Percentiles rank a stretch among this genome's conserved stretches.
These are phyloP conservation scores for Chorisops tibialis DNA, from an alignment of 2,888 invertebrate genomes.

Conservation along the genomic window DNA sequence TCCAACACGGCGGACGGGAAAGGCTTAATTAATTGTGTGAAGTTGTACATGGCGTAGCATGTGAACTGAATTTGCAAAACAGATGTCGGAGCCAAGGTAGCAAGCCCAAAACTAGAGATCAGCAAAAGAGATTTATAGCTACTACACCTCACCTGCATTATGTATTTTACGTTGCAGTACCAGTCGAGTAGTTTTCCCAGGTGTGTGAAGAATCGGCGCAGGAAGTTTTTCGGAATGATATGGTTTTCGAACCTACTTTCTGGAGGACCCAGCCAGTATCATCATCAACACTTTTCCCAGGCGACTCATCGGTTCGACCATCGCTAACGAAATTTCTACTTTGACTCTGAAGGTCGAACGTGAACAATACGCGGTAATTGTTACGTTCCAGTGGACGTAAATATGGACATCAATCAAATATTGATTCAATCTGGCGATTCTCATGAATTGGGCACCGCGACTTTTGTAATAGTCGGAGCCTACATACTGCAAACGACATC, in stretches of 20 bases:
- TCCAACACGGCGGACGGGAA: constrained; percentile 33
- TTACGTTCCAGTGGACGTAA: not conserved
- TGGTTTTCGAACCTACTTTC: no score
- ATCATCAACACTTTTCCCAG: no score
- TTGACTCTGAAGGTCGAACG: constrained; percentile 13
- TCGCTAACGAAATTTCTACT: constrained; percentile 17
- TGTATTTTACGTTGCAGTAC: no score
- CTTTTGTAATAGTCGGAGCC: no score
- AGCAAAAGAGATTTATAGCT: constrained; percentile 12
- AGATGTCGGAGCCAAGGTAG: constrained; percentile 38
- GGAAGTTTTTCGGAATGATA: no score
- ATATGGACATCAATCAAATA: constrained; percentile 21
- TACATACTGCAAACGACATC: not conserved
- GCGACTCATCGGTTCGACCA: no score
- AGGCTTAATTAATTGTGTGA: constrained; percentile 41
- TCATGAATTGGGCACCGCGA: no score
- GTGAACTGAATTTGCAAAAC: constrained; percentile 38
- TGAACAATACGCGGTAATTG: constrained; percentile 16
- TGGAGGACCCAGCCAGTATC: no score
- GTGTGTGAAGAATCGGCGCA: no score
- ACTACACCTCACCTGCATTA: no score
- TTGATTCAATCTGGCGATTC: constrained; percentile 3
- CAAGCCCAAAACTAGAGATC: constrained; percentile 22
- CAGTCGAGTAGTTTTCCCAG: no score
- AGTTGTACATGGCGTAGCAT: constrained; percentile 38